Base-by-base conservation (phyloP, 2,888 invertebrate species). In the Hesperia comma region DNA sequence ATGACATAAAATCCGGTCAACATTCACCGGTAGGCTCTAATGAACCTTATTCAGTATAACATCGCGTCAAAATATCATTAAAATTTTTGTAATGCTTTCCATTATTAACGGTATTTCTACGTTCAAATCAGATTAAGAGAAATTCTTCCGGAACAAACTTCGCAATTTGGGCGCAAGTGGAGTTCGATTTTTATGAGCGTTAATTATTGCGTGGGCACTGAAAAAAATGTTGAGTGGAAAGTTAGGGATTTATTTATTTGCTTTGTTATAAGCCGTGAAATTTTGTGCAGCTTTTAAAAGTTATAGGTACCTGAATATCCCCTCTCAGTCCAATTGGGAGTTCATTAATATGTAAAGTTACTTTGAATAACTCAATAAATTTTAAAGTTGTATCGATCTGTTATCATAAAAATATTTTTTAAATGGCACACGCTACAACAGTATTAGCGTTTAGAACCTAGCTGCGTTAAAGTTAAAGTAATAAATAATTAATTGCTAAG, bases 61-160 rank as follows among this genome's bases (percentile, higher is more conserved):
- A 43, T 54, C 66, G 37, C 60, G 67, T 61, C 49, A 69, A 67
- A 69, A 69, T 69, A 70, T 58, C 68, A 64, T 70, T 70, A 68
- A 69, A 70, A 68, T 67, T 71, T 58, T 69, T 51, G 67, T 62
- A 63, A 55, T 26, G 67, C 49, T 43, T 61, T 41, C 56, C 54
- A 21, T 55, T 66, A 55, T 61, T 61, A 67, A 67, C 67, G 61
- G 61, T 67, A 61, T 67, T 67, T 67, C 49, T 41, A 26, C 61
- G 67, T 57, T 33, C 62, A 57, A 67, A 67, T 67, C 49, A 67
- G 67, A 67, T 67, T 67, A 67, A 43, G 61, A 67, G 60, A 61
- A 69, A 63, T 69, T 63, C 49, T 67, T 58, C 49, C 51, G 37
- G 61, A 56, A 63, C 55, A 61, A 67, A 68, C 67, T 69, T 67